Percentiles rank a stretch among this genome's conserved stretches.
These are phyloP conservation scores for Centruroides vittatus DNA, from an alignment of 1,140 invertebrate species.

Conservation along the genomic window DNA sequence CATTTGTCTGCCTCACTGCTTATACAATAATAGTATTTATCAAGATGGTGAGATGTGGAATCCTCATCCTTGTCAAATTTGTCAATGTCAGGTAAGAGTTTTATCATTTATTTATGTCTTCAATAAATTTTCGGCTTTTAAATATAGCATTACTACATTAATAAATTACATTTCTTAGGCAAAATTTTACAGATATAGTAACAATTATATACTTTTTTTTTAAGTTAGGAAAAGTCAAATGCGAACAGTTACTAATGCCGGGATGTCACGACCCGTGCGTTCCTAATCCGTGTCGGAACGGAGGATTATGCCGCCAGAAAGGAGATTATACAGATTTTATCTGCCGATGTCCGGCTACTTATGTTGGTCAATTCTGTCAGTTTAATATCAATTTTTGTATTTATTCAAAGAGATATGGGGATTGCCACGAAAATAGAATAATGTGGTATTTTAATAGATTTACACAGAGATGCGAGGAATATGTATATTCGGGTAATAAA, in stretches of 20 bases:
- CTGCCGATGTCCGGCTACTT: conserved; percentile 7
- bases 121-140: not conserved
- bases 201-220: not conserved
- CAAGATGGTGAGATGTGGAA: conserved; percentile 9
- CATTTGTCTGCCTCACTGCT: not conserved
- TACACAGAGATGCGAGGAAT: conserved; percentile 6
- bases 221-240: conserved; percentile 2
- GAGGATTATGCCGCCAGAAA: not conserved
- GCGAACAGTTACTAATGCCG: conserved; percentile 3
- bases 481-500: too few relatives aligned
- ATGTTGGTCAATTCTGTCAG: conserved; percentile 6
- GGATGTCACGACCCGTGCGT: conserved; percentile 2
- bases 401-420: not conserved
- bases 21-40: not conserved
- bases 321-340: not conserved
- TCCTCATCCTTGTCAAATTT: conserved; percentile 10
- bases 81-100: conserved; percentile 7
- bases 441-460: conserved; percentile 8
- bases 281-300: conserved; percentile 7
- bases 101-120: not conserved
- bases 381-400: conserved; percentile 1
- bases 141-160: too few relatives aligned
- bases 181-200: too few relatives aligned
- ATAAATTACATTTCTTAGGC: too few relatives aligned
- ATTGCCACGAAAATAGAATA: not conserved